Conservation (phyloP, 1,140 invertebrate species). For the Dufourea novaeangliae region DNA sequence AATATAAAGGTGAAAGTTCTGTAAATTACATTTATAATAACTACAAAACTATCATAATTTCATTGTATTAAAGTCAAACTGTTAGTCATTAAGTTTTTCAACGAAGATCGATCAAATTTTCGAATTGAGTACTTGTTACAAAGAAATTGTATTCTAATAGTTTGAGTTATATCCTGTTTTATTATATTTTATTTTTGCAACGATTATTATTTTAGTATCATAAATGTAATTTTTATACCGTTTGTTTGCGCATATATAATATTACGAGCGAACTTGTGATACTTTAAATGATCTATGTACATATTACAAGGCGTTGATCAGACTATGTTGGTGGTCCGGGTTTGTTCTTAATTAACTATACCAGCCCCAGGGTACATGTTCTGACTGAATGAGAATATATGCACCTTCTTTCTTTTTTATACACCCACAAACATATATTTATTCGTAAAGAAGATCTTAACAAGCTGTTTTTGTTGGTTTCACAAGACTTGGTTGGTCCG, state of each 20-base stretch:
- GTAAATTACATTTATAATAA: not conserved
- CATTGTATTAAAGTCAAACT: not conserved
- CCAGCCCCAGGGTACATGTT: slow-evolving; percentile 46
- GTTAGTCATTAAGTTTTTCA: not conserved
- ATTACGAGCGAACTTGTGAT: too few species aligned
- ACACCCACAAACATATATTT: slow-evolving; percentile 30
- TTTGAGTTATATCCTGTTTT: too few species aligned
- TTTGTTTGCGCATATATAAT: too few species aligned
- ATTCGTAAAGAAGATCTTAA: slow-evolving; percentile 42
- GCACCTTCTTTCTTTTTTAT: slow-evolving; percentile 34
- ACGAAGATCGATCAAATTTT: not conserved
- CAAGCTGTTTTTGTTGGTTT: slow-evolving; percentile 11
- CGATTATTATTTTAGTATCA: too few species aligned
- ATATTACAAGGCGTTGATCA: not conserved
- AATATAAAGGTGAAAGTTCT: not conserved
- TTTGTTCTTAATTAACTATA: slow-evolving; percentile 69
- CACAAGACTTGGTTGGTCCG: too few species aligned
- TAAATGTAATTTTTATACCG: too few species aligned
- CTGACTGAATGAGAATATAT: slow-evolving; percentile 39
- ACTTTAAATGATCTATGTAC: not conserved
- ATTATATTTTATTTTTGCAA: too few species aligned
- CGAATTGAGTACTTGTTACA: slow-evolving; percentile 15
- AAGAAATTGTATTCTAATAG: not conserved
- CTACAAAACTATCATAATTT: not conserved
- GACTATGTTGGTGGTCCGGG: slow-evolving; percentile 52